Conservation (phyloP, 2,113 vertebrate genomes). For the Scytalopus superciliaris region DNA sequence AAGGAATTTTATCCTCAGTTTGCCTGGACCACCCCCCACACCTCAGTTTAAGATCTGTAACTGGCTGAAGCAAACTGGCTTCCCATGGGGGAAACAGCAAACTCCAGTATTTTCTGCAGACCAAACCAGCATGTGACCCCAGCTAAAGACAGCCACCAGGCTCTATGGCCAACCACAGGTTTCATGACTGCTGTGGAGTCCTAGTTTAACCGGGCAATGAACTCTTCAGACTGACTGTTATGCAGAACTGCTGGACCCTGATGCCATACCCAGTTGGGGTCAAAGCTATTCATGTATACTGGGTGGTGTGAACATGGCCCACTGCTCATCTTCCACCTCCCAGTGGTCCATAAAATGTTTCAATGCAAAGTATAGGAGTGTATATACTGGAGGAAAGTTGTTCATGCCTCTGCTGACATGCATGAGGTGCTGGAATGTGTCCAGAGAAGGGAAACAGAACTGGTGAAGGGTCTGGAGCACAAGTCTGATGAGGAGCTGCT, state of each 20-base stretch:
- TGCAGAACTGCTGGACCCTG: neutral
- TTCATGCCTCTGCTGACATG: neutral
- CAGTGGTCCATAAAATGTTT: neutral
- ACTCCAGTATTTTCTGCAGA: neutral
- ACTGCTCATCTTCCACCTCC: neutral
- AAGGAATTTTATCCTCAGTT: neutral
- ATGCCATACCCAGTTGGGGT: neutral
- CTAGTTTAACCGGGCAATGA: neutral
- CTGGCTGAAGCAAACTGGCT: neutral
- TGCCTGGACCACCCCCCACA: neutral
- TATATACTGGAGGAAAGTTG: neutral
- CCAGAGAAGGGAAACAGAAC: neutral
- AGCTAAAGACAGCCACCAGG: neutral
- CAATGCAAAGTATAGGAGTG: neutral
- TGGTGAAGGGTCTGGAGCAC: neutral
- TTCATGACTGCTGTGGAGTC: neutral
- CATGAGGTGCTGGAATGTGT: neutral
- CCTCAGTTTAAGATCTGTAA: neutral
- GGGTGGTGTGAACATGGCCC: neutral
- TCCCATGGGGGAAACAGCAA: neutral
- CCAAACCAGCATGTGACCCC: neutral
- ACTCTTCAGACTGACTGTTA: neutral
- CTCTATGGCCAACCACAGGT: neutral
- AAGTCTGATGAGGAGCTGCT: neutral
- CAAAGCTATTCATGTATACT: accelerated